A percentile compares a stretch with the other conserved stretches of the same genome.
phyloP scores from a whole-genome alignment of 1,140 invertebrate genomes.

The Globodera ellingtonae region DNA sequence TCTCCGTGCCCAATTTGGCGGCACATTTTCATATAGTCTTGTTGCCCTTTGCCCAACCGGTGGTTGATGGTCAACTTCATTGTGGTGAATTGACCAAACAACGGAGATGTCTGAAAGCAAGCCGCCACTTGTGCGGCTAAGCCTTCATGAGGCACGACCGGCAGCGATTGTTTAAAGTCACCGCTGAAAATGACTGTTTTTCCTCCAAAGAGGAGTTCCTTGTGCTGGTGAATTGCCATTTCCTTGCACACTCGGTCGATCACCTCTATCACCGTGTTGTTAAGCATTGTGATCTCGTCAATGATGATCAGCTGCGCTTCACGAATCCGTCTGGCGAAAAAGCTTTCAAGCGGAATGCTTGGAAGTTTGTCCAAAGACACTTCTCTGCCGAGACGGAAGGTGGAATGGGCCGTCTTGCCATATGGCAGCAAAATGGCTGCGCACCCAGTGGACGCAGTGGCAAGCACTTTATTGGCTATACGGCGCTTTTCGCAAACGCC shows the following conservation, averaged over 20 bases:
- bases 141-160: conserved; percentile 8
- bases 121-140: not conserved
- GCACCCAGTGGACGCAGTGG: not conserved
- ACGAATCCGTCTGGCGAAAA: too few relatives aligned
- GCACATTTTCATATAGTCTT: too few relatives aligned
- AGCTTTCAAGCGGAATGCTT: too few relatives aligned
- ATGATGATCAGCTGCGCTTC: conserved; percentile 10
- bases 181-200: not conserved
- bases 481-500: too few relatives aligned
- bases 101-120: not conserved
- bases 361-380: not conserved
- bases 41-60: too few relatives aligned
- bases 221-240: not conserved
- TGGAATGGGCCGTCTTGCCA: conserved; percentile 3
- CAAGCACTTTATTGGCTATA: too few relatives aligned
- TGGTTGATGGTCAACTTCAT: not conserved
- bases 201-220: conserved; percentile 20
- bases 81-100: not conserved
- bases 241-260: not conserved
- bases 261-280: conserved; percentile 14
- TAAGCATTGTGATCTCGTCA: conserved; percentile 35
- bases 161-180: not conserved
- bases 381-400: conserved; percentile 1
- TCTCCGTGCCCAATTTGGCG: too few relatives aligned
- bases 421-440: not conserved